These are phyloP conservation scores for Charaxes varanes DNA, from an alignment of 1,140 invertebrate species.

Conservation along the genomic window DNA sequence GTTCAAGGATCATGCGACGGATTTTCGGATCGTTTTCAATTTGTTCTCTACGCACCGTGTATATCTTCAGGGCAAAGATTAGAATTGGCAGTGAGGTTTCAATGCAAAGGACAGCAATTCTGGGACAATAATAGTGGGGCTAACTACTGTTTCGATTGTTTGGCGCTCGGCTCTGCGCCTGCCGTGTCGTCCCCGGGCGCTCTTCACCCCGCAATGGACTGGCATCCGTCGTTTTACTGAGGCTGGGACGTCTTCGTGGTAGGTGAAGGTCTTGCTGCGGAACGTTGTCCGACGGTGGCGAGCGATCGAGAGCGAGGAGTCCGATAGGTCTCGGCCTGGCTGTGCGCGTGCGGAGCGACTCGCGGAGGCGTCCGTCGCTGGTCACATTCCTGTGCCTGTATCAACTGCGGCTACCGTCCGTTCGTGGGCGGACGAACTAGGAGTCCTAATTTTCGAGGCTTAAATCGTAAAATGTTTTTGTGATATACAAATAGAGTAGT, in stretches of 20 bases:
- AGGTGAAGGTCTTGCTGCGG: conserved; percentile 24
- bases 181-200: conserved; percentile 27
- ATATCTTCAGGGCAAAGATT: conserved; percentile 83
- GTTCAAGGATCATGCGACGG: conserved; percentile 93
- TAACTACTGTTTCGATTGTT: conserved; percentile 91
- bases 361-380: conserved; percentile 29
- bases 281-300: conserved; percentile 23
- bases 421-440: conserved; percentile 32
- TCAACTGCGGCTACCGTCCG: conserved; percentile 27
- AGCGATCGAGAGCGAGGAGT: conserved; percentile 22
- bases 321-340: conserved; percentile 21
- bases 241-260: conserved; percentile 10
- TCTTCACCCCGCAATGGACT: conserved; percentile 56
- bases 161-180: conserved; percentile 69
- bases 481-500: conserved; percentile 67
- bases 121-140: conserved; percentile 92
- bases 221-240: conserved; percentile 72
- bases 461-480: conserved; percentile 61
- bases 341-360: conserved; percentile 15
- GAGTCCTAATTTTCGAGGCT: conserved; percentile 47
- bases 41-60: conserved; percentile 83
- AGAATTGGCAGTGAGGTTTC: conserved; percentile 89
- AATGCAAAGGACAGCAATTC: conserved; percentile 86
- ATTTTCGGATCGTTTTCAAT: conserved; percentile 92
- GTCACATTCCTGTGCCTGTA: conserved; percentile 50